A percentile compares a stretch with the other conserved stretches of the same genome.
Conservation (phyloP, 2,113 vertebrate species). For the Paradoxurus hermaphroditus region DNA sequence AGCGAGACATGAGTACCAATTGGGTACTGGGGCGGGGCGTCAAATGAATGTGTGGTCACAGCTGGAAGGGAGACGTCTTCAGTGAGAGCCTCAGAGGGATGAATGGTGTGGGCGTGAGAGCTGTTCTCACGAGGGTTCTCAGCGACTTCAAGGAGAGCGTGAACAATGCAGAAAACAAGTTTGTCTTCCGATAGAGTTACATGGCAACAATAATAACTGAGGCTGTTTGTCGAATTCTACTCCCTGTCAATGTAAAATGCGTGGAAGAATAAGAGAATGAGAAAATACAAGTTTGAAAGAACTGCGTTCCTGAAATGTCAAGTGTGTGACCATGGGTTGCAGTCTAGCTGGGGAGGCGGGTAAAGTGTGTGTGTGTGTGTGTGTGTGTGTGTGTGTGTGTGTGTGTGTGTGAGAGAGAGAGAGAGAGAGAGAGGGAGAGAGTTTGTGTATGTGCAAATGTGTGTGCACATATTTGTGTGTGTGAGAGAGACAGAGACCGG, state of each 20-base stretch:
- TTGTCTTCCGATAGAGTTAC: background rate
- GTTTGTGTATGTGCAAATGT: background rate
- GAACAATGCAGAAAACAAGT: background rate
- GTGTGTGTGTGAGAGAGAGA: background rate
- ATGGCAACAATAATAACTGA: background rate
- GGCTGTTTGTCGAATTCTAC: background rate
- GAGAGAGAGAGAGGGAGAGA: no score
- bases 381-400: background rate
- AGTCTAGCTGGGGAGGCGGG: background rate
- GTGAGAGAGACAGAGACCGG: background rate
- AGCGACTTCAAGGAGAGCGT: background rate
- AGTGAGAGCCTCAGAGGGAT: background rate
- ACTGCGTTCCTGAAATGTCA: background rate
- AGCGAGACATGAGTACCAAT: background rate
- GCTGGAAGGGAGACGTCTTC: background rate
- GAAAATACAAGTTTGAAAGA: background rate
- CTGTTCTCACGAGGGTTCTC: background rate
- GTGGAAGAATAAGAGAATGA: background rate
- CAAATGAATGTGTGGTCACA: constrained; percentile 10
- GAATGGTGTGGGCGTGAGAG: background rate
- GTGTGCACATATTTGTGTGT: background rate
- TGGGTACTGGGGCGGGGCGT: background rate
- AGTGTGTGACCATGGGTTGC: background rate
- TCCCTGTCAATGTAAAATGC: background rate
- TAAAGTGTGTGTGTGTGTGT: background rate